Evolutionary conservation across 2,888 invertebrate genomes (phyloP).

Genomic region (Epinotia demarniana): DNA sequence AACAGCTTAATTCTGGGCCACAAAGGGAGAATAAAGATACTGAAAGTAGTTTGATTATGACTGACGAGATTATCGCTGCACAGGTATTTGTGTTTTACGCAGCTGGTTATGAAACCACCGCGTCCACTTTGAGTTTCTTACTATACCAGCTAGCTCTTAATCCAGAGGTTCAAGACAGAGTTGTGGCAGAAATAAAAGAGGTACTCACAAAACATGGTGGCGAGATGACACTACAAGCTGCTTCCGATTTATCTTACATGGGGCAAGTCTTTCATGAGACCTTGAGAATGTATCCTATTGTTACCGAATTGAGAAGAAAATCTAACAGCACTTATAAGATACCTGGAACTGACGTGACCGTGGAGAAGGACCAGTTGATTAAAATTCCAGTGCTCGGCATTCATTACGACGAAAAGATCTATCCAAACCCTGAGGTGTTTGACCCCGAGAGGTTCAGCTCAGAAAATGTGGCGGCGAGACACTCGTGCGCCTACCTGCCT

Average conservation of each 20-base stretch:
- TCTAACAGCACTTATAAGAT: conserved; percentile 5
- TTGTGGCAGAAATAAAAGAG: conserved; percentile 50
- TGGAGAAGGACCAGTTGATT: conserved; percentile 5
- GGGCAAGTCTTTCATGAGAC: conserved; percentile 9
- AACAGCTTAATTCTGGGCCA: not conserved
- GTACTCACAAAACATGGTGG: conserved; percentile 52
- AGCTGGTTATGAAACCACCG: conserved; percentile 63
- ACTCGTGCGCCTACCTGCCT: conserved; percentile 9
- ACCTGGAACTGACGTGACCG: not conserved
- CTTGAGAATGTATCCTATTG: conserved; percentile 13
- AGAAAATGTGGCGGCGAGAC: conserved; percentile 5
- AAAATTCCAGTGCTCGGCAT: conserved; percentile 9
- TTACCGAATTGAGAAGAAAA: not conserved
- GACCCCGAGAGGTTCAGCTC: conserved; percentile 22
- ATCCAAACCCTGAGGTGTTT: conserved; percentile 14
- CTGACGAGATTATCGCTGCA: conserved; percentile 16
- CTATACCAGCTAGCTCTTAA: conserved; percentile 58
- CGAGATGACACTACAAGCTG: conserved; percentile 55
- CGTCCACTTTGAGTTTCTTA: conserved; percentile 56
- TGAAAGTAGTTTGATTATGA: conserved; percentile 3
- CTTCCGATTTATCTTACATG: conserved; percentile 40
- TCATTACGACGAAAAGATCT: conserved; percentile 8
- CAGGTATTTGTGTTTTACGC: conserved; percentile 54
- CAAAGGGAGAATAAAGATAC: not conserved
- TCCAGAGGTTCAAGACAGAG: conserved; percentile 55